phyloP scores from a whole-genome alignment of 2,797 vertebrate genomes.

The Microchirus variegatus region DNA sequence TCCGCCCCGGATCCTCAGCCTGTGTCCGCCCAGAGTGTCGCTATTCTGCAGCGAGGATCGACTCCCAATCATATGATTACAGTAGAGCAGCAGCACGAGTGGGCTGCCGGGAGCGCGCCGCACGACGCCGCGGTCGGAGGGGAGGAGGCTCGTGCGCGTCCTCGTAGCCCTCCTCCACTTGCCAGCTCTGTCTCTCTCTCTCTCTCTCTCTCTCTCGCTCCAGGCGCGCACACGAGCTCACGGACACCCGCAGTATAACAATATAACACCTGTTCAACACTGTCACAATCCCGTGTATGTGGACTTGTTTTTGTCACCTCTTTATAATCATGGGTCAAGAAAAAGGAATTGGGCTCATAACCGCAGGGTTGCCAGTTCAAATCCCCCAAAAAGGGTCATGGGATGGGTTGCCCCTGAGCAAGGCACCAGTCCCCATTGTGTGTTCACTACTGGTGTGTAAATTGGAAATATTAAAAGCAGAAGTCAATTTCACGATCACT shows the following conservation, averaged over 20 bases:
- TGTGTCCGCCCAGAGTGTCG: constrained; percentile 59
- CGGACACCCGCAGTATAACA: constrained; percentile 41
- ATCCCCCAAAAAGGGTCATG: no score
- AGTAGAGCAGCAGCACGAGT: constrained; percentile 66
- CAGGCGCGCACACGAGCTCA: constrained; percentile 7
- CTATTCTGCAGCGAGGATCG: constrained; percentile 67
- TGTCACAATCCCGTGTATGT: constrained; percentile 43
- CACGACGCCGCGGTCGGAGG: constrained; percentile 55
- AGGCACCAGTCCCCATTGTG: no score
- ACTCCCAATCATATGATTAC: constrained; percentile 83
- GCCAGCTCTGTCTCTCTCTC: constrained; percentile 21
- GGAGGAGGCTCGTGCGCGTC: constrained; percentile 56
- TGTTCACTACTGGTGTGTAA: no score
- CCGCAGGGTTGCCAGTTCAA: no score
- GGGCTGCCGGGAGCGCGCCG: constrained; percentile 61
- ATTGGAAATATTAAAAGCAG: no score
- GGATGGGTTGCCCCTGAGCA: no score
- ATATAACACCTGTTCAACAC: constrained; percentile 64
- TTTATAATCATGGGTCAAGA: no score
- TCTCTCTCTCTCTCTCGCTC: neutral
- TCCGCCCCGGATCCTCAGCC: constrained; percentile 39
- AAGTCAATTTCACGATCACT: no score
- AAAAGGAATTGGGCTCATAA: no score
- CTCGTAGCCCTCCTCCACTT: constrained; percentile 1
- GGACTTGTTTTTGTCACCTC: neutral